A percentile compares a stretch with the other conserved stretches of the same genome.
Evolutionary conservation across 1,140 invertebrate genomes (phyloP).

Genomic region (Caenorhabditis brenneri): DNA sequence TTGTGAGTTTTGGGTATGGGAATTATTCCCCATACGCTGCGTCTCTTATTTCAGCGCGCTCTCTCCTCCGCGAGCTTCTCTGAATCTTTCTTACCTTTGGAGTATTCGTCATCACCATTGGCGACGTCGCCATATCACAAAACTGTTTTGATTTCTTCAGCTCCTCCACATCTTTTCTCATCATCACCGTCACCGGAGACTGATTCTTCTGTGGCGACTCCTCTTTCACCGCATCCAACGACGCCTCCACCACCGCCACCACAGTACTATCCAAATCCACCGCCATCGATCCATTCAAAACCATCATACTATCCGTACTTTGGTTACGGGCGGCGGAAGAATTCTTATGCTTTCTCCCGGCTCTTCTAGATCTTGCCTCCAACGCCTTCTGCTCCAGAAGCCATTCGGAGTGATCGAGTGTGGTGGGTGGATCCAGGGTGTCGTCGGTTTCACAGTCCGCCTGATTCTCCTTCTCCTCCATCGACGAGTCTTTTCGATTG

Average conservation of each 20-base stretch:
- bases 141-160: background rate
- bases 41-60: too few species aligned
- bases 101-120: background rate
- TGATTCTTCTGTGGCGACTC: background rate
- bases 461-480: constrained; percentile 31
- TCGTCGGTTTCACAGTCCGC: constrained; percentile 9
- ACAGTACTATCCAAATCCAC: background rate
- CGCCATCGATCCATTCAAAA: background rate
- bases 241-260: background rate
- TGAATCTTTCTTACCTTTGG: background rate
- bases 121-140: constrained; percentile 19
- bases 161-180: background rate
- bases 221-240: background rate
- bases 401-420: background rate
- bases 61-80: too few species aligned
- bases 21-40: too few species aligned
- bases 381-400: constrained; percentile 29
- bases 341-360: background rate
- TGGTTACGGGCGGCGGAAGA: background rate
- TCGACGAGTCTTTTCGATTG: background rate
- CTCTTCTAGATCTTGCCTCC: constrained; percentile 7
- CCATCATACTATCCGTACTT: background rate
- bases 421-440: background rate
- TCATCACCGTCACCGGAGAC: background rate
- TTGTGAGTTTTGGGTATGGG: too few species aligned